Evolutionary conservation across 2,888 invertebrate genomes (phyloP), one percentile per base, ranked within the genome.

Genomic region (Merodon equestris): DNA sequence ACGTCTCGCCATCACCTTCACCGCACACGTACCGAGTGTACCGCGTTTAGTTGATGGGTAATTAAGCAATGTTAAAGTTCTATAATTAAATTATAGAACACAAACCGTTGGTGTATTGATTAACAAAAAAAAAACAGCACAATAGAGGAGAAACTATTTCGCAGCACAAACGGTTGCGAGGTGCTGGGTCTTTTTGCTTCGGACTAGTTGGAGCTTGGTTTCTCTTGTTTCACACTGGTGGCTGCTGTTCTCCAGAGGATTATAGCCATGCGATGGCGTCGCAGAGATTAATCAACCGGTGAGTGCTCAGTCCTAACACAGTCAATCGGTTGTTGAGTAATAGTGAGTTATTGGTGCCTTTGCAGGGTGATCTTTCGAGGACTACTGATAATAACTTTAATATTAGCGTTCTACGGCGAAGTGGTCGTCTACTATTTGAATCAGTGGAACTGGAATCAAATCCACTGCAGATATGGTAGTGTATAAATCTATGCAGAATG

Each of bases 401-500:
- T 87, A 19, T 70, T 88, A 19, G 82, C 86, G 54, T 86, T 85
- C 73, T 88, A 87, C 71, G 88, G 87, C 79, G 88, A 88, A 67
- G 82, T 84, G 19, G 72, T 88, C 27, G 83, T 88, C 27, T 89
- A 89, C 81, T 86, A 86, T 53, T 76, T 88, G 67, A 85, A 87
- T 57, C 85, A 86, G 64, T 82, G 83, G 57, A 84, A 84, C 58
- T 89, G 89, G 89, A 85, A 86, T 54, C 81, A 85, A 64, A 86
- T 88, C 45, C 83, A 86, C 73, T 89, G 89, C 81, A 83, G 84
- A 82, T 82, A 85, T 73, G 88, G 89, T 89, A 84, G 27, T 27
- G 13, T 13, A 19, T 9, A 17, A 19, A 19, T 12, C 12, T 12
- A 13, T 50, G 34, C 15, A 10, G 3, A 27, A 27, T 27, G 27